phyloP scores from a whole-genome alignment of 2,888 invertebrate species.

The Eueremaeus valkanovi region DNA sequence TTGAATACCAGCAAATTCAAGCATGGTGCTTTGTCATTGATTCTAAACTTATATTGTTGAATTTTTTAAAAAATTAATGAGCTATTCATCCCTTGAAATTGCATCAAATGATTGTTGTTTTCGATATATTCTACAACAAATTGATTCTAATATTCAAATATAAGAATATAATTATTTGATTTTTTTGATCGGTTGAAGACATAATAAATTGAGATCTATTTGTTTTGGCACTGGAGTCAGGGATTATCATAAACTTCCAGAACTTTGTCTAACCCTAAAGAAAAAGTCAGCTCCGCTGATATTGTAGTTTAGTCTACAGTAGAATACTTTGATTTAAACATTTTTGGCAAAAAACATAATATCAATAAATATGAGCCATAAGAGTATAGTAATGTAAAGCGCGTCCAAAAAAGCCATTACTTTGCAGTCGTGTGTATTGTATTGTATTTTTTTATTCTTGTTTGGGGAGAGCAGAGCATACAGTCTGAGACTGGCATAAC shows the following conservation, averaged over 20 bases:
- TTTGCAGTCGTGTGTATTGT: conserved; percentile 3
- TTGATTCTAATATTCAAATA: not conserved
- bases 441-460: not conserved
- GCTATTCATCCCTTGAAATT: too few relatives aligned
- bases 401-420: conserved; percentile 5
- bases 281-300: not conserved
- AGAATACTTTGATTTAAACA: not conserved
- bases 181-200: not conserved
- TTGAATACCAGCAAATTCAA: too few relatives aligned
- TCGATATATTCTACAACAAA: too few relatives aligned
- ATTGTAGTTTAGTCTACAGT: too few relatives aligned
- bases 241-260: not conserved
- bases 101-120: too few relatives aligned
- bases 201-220: too few relatives aligned
- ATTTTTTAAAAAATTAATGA: too few relatives aligned
- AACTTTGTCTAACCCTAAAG: not conserved
- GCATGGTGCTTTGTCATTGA: too few relatives aligned
- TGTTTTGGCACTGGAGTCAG: not conserved
- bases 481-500: not conserved
- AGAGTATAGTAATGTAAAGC: not conserved
- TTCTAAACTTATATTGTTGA: too few relatives aligned
- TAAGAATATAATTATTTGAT: too few relatives aligned
- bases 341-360: not conserved
- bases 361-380: not conserved
- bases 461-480: not conserved